Conservation (phyloP, 1,140 invertebrate genomes). For the Mercenaria mercenaria region DNA sequence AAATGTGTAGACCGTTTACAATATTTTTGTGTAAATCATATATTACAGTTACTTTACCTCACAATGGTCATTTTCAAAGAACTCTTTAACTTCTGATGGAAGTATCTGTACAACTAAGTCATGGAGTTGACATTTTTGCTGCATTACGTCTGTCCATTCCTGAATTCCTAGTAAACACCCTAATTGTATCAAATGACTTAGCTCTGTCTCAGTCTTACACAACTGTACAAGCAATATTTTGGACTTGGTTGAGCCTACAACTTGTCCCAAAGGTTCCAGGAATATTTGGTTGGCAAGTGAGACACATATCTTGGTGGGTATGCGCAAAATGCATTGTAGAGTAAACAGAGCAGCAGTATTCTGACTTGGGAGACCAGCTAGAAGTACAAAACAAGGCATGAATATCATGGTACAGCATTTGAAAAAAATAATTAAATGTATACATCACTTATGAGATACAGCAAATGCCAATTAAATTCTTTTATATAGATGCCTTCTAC, state of each 20-base stretch:
- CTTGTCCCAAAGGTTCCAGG: slow-evolving; percentile 82
- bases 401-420: too few relatives aligned
- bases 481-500: too few relatives aligned
- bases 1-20: too few relatives aligned
- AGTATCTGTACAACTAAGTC: slow-evolving; percentile 69
- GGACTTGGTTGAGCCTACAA: slow-evolving; percentile 82
- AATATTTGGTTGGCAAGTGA: slow-evolving; percentile 83
- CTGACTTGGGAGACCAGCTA: not conserved
- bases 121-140: slow-evolving; percentile 62
- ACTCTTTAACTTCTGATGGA: slow-evolving; percentile 46
- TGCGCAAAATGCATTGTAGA: slow-evolving; percentile 75
- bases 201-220: slow-evolving; percentile 64
- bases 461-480: too few relatives aligned
- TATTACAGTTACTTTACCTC: too few relatives aligned
- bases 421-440: too few relatives aligned
- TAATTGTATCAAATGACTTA: slow-evolving; percentile 73
- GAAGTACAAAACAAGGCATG: not conserved
- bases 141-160: slow-evolving; percentile 80
- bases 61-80: slow-evolving; percentile 37
- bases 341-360: slow-evolving; percentile 79
- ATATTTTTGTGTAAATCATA: too few relatives aligned
- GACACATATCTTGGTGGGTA: slow-evolving; percentile 78
- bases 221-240: slow-evolving; percentile 76
- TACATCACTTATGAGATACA: too few relatives aligned
- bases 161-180: slow-evolving; percentile 81